phyloP scores from a whole-genome alignment of 2,113 vertebrate species.

The Plestiodon gilberti region DNA sequence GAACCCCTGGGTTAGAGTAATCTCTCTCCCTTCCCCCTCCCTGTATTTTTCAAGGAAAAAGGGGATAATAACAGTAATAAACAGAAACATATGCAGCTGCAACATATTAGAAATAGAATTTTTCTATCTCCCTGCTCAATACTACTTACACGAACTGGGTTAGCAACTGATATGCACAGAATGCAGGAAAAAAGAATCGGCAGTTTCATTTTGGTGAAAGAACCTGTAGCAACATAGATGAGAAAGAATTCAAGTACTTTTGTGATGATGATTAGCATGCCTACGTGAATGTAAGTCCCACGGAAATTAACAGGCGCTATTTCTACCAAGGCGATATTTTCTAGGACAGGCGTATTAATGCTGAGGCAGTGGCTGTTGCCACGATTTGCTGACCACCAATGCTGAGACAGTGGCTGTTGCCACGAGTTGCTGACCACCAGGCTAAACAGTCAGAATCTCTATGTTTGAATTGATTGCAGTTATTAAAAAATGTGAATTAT shows the following conservation, averaged over 20 bases:
- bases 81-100: too few species aligned
- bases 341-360: not conserved
- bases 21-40: too few species aligned
- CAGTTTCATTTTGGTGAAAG: conserved; percentile 6
- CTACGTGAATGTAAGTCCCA: not conserved
- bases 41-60: too few species aligned
- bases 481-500: not conserved
- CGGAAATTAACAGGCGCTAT: not conserved
- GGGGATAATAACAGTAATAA: too few species aligned
- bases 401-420: too few species aligned
- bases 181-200: conserved; percentile 15
- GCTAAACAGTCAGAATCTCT: not conserved
- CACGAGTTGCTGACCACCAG: not conserved
- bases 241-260: not conserved
- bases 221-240: not conserved
- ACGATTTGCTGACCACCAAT: not conserved
- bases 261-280: too few species aligned
- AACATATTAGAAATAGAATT: too few species aligned
- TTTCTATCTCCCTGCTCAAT: not conserved
- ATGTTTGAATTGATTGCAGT: not conserved
- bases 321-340: not conserved
- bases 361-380: not conserved
- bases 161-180: not conserved
- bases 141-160: conserved; percentile 17
- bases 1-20: too few species aligned